A percentile compares a stretch with the other conserved stretches of the same genome.
Evolutionary conservation across 2,888 invertebrate genomes (phyloP).

Genomic region (Epinotia bilunana): DNA sequence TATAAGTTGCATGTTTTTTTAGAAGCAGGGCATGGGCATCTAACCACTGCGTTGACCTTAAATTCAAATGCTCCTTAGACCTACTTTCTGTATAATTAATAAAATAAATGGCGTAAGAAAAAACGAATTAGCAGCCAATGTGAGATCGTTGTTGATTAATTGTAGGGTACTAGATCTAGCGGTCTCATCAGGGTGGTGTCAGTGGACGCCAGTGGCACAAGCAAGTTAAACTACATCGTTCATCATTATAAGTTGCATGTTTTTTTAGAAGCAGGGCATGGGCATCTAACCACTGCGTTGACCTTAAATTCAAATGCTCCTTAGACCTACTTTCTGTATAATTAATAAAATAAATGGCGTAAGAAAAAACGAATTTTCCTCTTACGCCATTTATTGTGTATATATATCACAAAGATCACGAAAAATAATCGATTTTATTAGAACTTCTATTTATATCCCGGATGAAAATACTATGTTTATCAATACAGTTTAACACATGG

Average conservation of each 20-base stretch:
- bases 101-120: background rate
- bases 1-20: slow-evolving; percentile 12
- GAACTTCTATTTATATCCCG: slow-evolving; percentile 17
- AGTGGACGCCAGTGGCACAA: slow-evolving; percentile 10
- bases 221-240: slow-evolving; percentile 1
- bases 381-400: background rate
- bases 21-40: slow-evolving; percentile 7
- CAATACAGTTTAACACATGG: slow-evolving; percentile 13
- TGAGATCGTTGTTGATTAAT: slow-evolving; percentile 23
- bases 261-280: slow-evolving; percentile 12
- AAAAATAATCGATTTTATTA: slow-evolving; percentile 6
- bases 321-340: slow-evolving; percentile 7
- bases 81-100: slow-evolving; percentile 5
- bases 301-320: slow-evolving; percentile 20
- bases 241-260: slow-evolving; percentile 2
- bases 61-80: slow-evolving; percentile 3
- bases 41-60: slow-evolving; percentile 22
- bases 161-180: slow-evolving; percentile 14
- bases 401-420: too few relatives aligned
- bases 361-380: background rate
- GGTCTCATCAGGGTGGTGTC: slow-evolving; percentile 20
- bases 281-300: slow-evolving; percentile 5
- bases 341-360: background rate
- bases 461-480: slow-evolving; percentile 22
- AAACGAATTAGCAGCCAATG: background rate